Conservation (phyloP, 2,113 vertebrate species). For the Leuciscus idus region DNA sequence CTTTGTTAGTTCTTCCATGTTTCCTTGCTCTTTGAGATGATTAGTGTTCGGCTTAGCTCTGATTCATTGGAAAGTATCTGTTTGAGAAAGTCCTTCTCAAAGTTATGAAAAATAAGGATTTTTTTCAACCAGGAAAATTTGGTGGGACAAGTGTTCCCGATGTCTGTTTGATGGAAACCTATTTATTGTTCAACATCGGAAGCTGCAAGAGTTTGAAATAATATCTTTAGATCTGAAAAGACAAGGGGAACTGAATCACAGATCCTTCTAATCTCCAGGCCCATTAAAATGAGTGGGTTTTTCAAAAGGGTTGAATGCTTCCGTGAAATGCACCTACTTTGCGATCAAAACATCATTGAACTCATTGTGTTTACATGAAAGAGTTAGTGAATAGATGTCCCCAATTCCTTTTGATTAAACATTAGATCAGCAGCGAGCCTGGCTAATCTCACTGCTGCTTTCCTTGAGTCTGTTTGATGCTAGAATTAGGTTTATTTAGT, state of each 20-base stretch:
- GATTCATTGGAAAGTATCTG: constrained; percentile 29
- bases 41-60: constrained; percentile 46
- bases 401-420: not conserved
- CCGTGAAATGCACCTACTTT: not conserved
- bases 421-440: not conserved
- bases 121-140: constrained; percentile 29
- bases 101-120: constrained; percentile 35
- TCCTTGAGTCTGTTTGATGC: not conserved
- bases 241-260: constrained; percentile 14
- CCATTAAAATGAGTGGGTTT: constrained; percentile 26
- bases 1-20: constrained; percentile 34
- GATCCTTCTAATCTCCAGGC: constrained; percentile 14
- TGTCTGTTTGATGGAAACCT: constrained; percentile 12
- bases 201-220: not conserved
- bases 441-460: not conserved
- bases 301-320: not conserved
- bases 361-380: not conserved
- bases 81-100: constrained; percentile 26
- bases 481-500: not conserved
- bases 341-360: not conserved
- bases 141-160: constrained; percentile 10
- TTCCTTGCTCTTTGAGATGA: constrained; percentile 39
- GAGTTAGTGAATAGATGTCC: not conserved
- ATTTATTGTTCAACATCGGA: not conserved
- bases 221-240: constrained; percentile 7